These are phyloP conservation scores for Boulengeromyrus knoepffleri DNA, from an alignment of 2,113 vertebrate species.

Conservation along the genomic window DNA sequence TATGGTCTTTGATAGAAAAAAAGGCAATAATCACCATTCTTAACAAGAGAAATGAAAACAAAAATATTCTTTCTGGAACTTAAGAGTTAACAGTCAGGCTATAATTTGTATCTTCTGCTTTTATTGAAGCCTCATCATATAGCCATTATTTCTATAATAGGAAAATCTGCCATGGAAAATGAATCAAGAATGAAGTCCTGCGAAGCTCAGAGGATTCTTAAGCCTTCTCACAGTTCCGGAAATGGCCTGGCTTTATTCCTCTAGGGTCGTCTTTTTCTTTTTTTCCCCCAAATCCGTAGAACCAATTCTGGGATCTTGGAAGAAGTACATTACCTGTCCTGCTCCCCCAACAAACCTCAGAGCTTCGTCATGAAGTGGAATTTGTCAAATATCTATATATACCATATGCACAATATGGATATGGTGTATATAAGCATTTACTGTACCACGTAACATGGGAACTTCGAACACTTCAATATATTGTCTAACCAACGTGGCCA, in stretches of 20 bases:
- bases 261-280: neutral
- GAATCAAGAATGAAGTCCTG: conserved; percentile 41
- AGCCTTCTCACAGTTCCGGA: conserved; percentile 29
- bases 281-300: conserved; percentile 5
- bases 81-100: neutral
- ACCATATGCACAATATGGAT: neutral
- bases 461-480: neutral
- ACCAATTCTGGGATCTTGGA: neutral
- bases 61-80: neutral
- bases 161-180: conserved; percentile 51
- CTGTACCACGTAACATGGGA: neutral
- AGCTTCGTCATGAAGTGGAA: neutral
- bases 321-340: neutral
- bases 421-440: neutral
- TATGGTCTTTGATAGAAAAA: neutral
- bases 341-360: neutral
- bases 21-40: neutral
- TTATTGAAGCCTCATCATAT: conserved; percentile 28
- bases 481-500: neutral
- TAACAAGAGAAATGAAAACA: neutral
- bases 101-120: conserved; percentile 30
- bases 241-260: conserved; percentile 15
- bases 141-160: conserved; percentile 48
- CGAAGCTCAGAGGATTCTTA: conserved; percentile 41
- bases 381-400: neutral